Percentiles rank a stretch among this genome's conserved stretches.
Conservation (phyloP, 2,797 vertebrate genomes). For the Sebastes melanostomus region DNA sequence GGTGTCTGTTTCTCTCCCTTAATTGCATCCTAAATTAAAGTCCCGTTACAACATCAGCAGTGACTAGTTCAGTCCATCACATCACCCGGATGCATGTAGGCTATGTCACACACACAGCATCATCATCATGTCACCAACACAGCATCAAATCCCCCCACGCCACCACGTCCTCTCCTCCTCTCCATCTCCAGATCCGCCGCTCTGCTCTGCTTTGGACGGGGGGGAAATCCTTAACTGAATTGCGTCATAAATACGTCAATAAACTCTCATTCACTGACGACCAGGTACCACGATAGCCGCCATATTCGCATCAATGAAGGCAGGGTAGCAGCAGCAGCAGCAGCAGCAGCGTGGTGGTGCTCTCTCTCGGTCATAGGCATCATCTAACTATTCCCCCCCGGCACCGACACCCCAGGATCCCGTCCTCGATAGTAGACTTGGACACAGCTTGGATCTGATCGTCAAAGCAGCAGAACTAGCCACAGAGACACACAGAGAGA, state of each 20-base stretch:
- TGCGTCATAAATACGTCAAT: conserved; percentile 87
- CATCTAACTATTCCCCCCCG: no score
- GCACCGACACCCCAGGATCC: no score
- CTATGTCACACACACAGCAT: conserved; percentile 6
- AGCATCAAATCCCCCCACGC: conserved; percentile 27
- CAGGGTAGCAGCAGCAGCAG: conserved; percentile 55
- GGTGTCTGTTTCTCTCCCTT: not conserved
- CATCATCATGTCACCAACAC: not conserved
- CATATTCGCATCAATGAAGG: conserved; percentile 84
- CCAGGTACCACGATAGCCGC: conserved; percentile 83
- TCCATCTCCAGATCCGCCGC: conserved; percentile 45
- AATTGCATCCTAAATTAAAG: not conserved
- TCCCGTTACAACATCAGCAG: not conserved
- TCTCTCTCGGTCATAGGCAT: conserved; percentile 14
- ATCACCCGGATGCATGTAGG: conserved; percentile 32
- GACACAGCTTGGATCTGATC: no score
- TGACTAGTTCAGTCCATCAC: conserved; percentile 23
- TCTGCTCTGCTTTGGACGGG: conserved; percentile 65
- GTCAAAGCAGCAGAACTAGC: no score
- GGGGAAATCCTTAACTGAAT: conserved; percentile 84
- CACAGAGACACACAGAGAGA: no score
- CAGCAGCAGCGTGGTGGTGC: conserved; percentile 41
- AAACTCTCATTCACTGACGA: conserved; percentile 81
- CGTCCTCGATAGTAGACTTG: no score
- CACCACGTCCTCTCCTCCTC: conserved; percentile 34